These are phyloP conservation scores for Acronicta psi DNA, from an alignment of 2,888 invertebrate genomes.

Conservation along the genomic window DNA sequence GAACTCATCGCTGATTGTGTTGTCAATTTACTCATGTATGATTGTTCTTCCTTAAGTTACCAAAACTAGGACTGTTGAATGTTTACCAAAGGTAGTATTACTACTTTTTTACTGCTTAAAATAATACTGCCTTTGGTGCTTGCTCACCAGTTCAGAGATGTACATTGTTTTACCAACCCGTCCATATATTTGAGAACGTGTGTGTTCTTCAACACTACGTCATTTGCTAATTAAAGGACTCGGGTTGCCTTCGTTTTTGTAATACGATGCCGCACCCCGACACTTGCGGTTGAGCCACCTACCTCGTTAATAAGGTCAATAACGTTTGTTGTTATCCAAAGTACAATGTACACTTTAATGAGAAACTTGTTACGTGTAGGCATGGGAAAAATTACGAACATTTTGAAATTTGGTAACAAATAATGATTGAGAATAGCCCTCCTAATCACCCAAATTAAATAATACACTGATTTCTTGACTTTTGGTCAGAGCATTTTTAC, in stretches of 20 bases:
- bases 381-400: conserved; percentile 20
- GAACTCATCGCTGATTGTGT: conserved; percentile 4
- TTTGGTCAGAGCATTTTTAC: too few species aligned
- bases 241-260: conserved; percentile 74
- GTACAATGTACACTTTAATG: conserved; percentile 14
- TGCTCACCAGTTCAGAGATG: background rate
- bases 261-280: conserved; percentile 67
- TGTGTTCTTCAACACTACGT: conserved; percentile 19
- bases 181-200: background rate
- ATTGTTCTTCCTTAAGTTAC: conserved; percentile 5
- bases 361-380: conserved; percentile 23
- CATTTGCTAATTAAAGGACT: conserved; percentile 74
- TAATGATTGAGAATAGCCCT: background rate
- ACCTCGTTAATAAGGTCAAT: conserved; percentile 59
- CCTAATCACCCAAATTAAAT: too few species aligned
- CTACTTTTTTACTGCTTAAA: too few species aligned
- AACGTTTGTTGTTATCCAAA: conserved; percentile 50
- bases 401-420: conserved; percentile 12
- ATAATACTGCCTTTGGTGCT: too few species aligned
- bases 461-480: too few species aligned
- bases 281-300: conserved; percentile 67
- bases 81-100: too few species aligned
- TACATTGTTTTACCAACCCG: background rate
- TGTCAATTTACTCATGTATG: conserved; percentile 3
- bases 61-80: too few species aligned